Evolutionary conservation across 1,140 invertebrate species (phyloP), one percentile per base, ranked within the genome.

Genomic region (Dryas iulia): DNA sequence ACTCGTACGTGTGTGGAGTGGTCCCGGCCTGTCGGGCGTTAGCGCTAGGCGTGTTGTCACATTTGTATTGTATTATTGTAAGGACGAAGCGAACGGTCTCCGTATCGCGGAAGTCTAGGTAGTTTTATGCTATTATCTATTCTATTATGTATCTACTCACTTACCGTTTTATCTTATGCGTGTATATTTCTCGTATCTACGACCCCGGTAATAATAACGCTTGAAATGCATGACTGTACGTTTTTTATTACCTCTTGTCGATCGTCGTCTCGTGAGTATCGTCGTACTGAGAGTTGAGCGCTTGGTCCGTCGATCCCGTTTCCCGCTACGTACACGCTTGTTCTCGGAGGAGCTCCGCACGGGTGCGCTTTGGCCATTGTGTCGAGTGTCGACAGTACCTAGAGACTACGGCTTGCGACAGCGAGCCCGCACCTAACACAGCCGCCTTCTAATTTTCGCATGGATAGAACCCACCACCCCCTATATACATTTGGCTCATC

Each of bases 191-290:
- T 91, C 89, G 84, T 94, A 93, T 89, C 92, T 92, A 91, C 89
- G 93, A 93, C 94, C 94, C 94, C 94, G 95, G 94, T 95, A 95
- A 96, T 96, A 95, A 95, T 95, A 95, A 96, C 95, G 95, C 95
- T 95, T 95, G 94, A 94, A 95, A 95, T 96, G 95, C 95, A 96
- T 96, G 95, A 95, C 94, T 95, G 95, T 95, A 95, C 95, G 95
- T 96, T 95, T 95, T 95, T 95, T 95, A 96, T 95, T 94, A 91
- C 86, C 87, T 91, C 85, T 89, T 89, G 84, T 90, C 84, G 83
- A 89, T 89, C 86, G 83, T 87, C 85, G 84, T 87, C 81, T 82
- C 87, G 86, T 82, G 80, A 82, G 79, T 89, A 80, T 86, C 86
- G 87, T 85, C 89, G 89, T 86, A 87, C 87, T 89, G 84, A 87